Conservation (phyloP, 2,888 invertebrate species). For the Dicranocentrus wangi region DNA sequence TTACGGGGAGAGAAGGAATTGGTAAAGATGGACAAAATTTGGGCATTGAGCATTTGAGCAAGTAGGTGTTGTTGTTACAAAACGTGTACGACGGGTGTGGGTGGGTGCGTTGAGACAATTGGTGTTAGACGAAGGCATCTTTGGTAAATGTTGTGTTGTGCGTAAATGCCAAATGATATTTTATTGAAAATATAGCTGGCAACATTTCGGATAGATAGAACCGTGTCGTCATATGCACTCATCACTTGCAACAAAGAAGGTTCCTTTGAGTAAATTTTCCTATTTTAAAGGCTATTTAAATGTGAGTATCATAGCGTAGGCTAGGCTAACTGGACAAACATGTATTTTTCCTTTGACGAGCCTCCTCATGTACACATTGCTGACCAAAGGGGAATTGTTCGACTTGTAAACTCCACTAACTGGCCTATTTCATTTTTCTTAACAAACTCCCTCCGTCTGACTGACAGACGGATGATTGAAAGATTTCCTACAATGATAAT, state of each 20-base stretch:
- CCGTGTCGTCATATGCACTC: too few relatives aligned
- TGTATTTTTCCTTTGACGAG: neutral
- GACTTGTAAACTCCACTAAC: too few relatives aligned
- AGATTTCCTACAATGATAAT: constrained; percentile 62
- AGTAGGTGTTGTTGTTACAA: neutral
- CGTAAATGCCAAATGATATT: too few relatives aligned
- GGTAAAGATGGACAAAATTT: neutral
- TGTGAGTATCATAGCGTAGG: too few relatives aligned
- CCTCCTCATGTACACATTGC: neutral
- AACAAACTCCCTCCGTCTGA: constrained; percentile 49
- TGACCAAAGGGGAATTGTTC: neutral
- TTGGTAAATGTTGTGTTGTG: neutral
- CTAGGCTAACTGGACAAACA: neutral
- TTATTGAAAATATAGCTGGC: too few relatives aligned
- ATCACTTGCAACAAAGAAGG: too few relatives aligned
- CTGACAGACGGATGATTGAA: constrained; percentile 64
- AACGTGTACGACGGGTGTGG: neutral
- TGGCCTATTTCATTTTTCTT: constrained; percentile 8
- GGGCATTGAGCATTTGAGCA: neutral
- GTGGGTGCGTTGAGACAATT: constrained; percentile 38
- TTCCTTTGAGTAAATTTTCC: too few relatives aligned
- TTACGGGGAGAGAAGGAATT: neutral
- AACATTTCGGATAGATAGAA: too few relatives aligned
- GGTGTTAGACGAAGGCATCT: too few relatives aligned
- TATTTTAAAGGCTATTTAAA: too few relatives aligned